Evolutionary conservation across 2,113 vertebrate genomes (phyloP), one percentile per base, ranked within the genome.

Genomic region (Lethenteron camtschaticum): DNA sequence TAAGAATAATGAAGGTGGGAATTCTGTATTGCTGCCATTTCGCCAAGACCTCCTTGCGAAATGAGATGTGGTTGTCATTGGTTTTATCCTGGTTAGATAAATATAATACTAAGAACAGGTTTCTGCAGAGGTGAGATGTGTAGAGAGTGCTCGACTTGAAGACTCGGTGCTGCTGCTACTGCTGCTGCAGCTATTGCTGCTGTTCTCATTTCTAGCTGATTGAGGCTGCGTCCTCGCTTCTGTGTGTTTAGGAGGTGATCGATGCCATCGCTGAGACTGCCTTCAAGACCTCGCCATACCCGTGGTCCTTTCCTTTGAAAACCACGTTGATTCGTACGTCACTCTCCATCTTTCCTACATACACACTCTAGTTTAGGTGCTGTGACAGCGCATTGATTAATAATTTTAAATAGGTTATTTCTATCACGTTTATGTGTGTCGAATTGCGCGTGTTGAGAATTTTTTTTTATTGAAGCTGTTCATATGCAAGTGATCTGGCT

Each of bases 301-400:
- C 2, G 75, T 97, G 76, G 88, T 96, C 73, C 84, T 97, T 72
- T 97, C 94, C 18, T 97, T 97, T 75, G 94, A 97, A 81, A 97
- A 97, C 78, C 94, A 97, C 1, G 91, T 97, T 75, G 91, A 96
- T 81, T 96, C 91, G 91, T 97, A 82, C 91, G 94, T 91, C 41
- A 41, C 41, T 41, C 41, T 41, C 41, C 41, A 41, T 41, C 41
- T 41, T 41, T 41, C 41, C 41, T 3, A 5, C 41, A 41, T 41
- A 41, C 41, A 41, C 41, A 41, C 41, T 41, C 41, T 41, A 41
- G 41, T 41, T 6, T 41, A 41, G 41, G 41, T 41, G 41, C 6
- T 41, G 41, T 41, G 41, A 41, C 41, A 41, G 41, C 41, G 41
- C 41, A 41, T 41, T 41, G 41, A 41, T 41, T 41, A 41, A 41